Percentiles rank a stretch among this genome's conserved stretches.
phyloP scores from a whole-genome alignment of 2,797 vertebrate species.

The Hipposideros larvatus region DNA sequence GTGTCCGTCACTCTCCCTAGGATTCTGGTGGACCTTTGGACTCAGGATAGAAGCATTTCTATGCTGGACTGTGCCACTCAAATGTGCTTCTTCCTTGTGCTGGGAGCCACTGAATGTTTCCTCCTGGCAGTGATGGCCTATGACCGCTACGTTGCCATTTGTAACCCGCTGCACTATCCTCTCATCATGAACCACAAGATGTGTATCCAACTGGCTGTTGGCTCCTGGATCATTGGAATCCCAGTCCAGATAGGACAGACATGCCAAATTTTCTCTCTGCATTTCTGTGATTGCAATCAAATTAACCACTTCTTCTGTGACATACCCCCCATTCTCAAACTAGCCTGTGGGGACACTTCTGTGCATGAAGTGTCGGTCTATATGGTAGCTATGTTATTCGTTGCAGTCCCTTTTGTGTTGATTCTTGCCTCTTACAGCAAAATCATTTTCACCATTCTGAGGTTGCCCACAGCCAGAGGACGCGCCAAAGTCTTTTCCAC shows the following conservation, averaged over 20 bases:
- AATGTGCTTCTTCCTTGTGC: neutral
- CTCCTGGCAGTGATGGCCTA: slow-evolving; percentile 77
- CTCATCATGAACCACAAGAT: slow-evolving; percentile 68
- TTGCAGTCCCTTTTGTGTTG: neutral
- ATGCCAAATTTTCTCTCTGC: neutral
- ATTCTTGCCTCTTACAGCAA: slow-evolving; percentile 65
- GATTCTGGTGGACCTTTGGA: too few species aligned
- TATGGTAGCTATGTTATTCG: neutral
- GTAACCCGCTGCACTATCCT: slow-evolving; percentile 68
- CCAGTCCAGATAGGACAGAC: slow-evolving; percentile 34
- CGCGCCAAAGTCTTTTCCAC: slow-evolving; percentile 35
- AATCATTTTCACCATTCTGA: slow-evolving; percentile 43
- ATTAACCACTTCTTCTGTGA: slow-evolving; percentile 45
- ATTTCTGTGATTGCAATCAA: neutral
- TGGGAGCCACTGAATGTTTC: slow-evolving; percentile 72
- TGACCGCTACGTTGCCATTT: slow-evolving; percentile 75
- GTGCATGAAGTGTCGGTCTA: neutral
- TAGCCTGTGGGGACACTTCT: neutral
- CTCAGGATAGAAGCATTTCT: too few species aligned
- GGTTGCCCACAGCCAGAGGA: neutral
- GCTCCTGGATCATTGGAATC: slow-evolving; percentile 45
- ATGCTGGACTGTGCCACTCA: too few species aligned
- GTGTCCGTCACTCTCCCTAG: too few species aligned
- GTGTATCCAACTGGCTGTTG: slow-evolving; percentile 40
- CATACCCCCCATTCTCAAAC: neutral